Conservation (phyloP, 2,888 invertebrate species). For the Nymphalis c-album region DNA sequence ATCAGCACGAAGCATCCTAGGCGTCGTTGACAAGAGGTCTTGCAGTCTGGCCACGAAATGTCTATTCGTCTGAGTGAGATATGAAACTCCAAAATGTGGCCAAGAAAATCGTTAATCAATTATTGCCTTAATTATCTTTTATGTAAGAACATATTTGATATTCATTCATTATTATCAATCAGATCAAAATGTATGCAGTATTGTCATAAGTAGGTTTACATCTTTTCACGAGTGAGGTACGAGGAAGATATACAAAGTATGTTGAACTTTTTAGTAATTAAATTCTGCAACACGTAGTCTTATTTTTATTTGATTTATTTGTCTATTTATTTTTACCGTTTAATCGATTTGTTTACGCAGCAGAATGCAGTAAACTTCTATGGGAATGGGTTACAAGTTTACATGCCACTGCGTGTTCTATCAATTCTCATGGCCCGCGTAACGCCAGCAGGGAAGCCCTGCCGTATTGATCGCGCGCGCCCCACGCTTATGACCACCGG, state of each 20-base stretch:
- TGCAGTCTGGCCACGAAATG: conserved; percentile 23
- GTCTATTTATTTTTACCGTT: too few species aligned
- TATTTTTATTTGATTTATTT: too few species aligned
- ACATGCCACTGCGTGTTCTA: conserved; percentile 14
- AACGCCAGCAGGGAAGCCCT: conserved; percentile 67
- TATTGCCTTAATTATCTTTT: too few species aligned
- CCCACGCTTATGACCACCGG: conserved; percentile 74
- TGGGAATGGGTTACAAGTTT: conserved; percentile 13
- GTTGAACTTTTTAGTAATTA: too few species aligned
- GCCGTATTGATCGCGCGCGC: conserved; percentile 72
- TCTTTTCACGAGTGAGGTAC: too few species aligned
- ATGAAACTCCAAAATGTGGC: conserved; percentile 11
- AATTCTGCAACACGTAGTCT: too few species aligned
- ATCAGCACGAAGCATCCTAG: conserved; percentile 18
- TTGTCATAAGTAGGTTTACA: too few species aligned
- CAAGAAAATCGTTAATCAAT: conserved; percentile 9
- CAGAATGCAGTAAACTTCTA: background rate
- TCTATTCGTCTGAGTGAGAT: conserved; percentile 15
- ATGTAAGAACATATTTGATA: too few species aligned
- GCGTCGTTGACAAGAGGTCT: conserved; percentile 28
- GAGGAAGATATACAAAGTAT: too few species aligned
- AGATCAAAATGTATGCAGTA: too few species aligned
- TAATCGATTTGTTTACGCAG: too few species aligned
- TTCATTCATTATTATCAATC: too few species aligned
- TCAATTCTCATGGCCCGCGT: conserved; percentile 46